phyloP scores from a whole-genome alignment of 2,113 vertebrate genomes.

The Channa argus region DNA sequence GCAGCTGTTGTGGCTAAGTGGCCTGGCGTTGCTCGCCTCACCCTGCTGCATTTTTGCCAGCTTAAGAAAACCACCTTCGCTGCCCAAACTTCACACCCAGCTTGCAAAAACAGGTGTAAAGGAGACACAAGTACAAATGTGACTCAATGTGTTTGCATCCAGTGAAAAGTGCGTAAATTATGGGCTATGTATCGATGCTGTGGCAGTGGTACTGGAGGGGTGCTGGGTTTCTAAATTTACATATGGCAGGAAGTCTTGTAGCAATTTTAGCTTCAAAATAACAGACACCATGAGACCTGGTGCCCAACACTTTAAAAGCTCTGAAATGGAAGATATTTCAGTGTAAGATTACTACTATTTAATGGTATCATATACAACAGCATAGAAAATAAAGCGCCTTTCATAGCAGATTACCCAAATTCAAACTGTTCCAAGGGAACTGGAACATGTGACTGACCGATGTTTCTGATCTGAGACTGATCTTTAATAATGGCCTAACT shows the following conservation, averaged over 20 bases:
- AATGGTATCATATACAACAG: too few species aligned
- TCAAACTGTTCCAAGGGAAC: too few species aligned
- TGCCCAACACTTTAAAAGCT: too few species aligned
- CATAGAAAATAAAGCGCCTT: too few species aligned
- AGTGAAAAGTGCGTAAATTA: constrained; percentile 55
- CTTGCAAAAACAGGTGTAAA: constrained; percentile 67
- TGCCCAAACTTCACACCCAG: constrained; percentile 67
- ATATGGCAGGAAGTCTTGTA: constrained; percentile 65
- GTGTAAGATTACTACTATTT: too few species aligned
- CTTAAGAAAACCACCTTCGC: constrained; percentile 50
- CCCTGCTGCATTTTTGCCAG: constrained; percentile 67
- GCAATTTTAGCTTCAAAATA: constrained; percentile 47
- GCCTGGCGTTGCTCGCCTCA: constrained; percentile 65
- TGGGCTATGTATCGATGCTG: constrained; percentile 60
- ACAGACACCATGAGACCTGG: constrained; percentile 3
- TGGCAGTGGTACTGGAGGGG: constrained; percentile 30
- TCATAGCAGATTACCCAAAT: too few species aligned
- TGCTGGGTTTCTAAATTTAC: constrained; percentile 62
- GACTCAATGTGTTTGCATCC: constrained; percentile 56
- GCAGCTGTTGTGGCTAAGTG: constrained; percentile 82
- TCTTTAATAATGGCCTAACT: too few species aligned
- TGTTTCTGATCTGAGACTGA: too few species aligned
- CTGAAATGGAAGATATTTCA: too few species aligned
- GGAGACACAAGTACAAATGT: constrained; percentile 60
- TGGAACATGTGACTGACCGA: too few species aligned